Base-by-base conservation (phyloP, 2,797 vertebrate species). In the Argyrosomus regius region DNA sequence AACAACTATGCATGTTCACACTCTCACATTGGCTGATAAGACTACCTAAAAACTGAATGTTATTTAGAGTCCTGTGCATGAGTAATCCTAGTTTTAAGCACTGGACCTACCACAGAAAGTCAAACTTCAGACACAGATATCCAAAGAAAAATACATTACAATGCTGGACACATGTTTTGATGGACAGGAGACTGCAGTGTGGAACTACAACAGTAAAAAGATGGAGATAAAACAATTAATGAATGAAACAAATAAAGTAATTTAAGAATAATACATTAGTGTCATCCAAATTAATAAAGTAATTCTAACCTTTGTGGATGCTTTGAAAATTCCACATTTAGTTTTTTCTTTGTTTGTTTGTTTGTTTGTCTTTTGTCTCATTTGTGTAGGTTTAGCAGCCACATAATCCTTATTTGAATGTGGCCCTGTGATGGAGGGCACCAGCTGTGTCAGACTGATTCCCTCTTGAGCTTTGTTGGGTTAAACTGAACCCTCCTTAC, bases 401-500 rank as follows among this genome's bases (percentile, higher is more conserved):
- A 9, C 35, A 9, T 8, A 39, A 39, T 31, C 31, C 31, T 31
- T 31, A 31, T 35, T 8, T 39, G 8, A 39, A 39, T 39, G 7
- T 39, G 35, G 35, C 24, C 58, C 77, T 61, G 54, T 52, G 22
- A 69, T 41, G 12, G 18, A 81, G 67, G 31, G 70, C 7, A 13
- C 72, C 87, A 84, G 77, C 78, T 85, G 86, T 84, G 72, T 66
- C 78, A 64, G 72, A 39, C 8, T 61, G 50, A 74, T 59, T 72
- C 56, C 46, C 67, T 68, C 68, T 84, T 82, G 18, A 82, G 73
- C 63, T 75, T 72, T 52, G 53, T 78, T 77, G 69, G 45, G 68
- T 43, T 66, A 79, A 80, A 62, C 22, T 64, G 58, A 81, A 73
- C 4, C 45, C 22, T 83, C 75, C 82, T 84, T 53, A 73, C 31